Conservation (phyloP, 2,797 vertebrate genomes). For the Synaphobranchus kaupii region DNA sequence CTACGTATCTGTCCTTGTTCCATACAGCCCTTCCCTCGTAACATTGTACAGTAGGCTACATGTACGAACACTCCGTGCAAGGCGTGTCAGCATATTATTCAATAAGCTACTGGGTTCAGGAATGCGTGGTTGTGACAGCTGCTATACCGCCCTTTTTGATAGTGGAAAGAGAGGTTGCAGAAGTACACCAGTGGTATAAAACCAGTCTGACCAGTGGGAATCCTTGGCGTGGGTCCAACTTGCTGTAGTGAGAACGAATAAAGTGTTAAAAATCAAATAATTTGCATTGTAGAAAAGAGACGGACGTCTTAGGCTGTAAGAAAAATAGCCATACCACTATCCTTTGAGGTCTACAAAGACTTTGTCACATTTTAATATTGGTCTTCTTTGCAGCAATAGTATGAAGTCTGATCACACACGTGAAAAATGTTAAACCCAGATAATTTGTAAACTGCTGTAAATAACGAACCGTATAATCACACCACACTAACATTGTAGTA, state of each 20-base stretch:
- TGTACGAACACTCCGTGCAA: neutral
- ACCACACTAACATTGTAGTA: neutral
- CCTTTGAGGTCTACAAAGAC: neutral
- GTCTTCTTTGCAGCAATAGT: neutral
- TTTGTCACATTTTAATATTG: neutral
- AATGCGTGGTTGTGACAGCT: conserved; percentile 24
- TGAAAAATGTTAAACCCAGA: neutral
- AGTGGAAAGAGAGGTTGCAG: conserved; percentile 4
- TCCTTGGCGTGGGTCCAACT: neutral
- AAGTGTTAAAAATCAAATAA: conserved; percentile 4
- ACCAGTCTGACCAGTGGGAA: neutral
- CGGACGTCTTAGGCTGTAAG: neutral
- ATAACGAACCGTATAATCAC: neutral
- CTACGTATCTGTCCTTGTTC: neutral
- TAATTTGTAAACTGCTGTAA: neutral
- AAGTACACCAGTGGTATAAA: neutral
- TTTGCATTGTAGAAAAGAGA: neutral
- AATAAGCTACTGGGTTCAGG: conserved; percentile 14
- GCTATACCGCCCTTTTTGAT: neutral
- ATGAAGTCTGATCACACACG: neutral
- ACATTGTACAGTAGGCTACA: neutral
- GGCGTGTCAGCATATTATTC: conserved; percentile 22
- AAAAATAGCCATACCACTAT: neutral
- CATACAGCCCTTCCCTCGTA: neutral
- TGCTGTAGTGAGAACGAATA: conserved; percentile 4